A percentile compares a stretch with the other conserved stretches of the same genome.
Evolutionary conservation across 2,888 invertebrate species (phyloP).

Genomic region (Iphiclides podalirius): DNA sequence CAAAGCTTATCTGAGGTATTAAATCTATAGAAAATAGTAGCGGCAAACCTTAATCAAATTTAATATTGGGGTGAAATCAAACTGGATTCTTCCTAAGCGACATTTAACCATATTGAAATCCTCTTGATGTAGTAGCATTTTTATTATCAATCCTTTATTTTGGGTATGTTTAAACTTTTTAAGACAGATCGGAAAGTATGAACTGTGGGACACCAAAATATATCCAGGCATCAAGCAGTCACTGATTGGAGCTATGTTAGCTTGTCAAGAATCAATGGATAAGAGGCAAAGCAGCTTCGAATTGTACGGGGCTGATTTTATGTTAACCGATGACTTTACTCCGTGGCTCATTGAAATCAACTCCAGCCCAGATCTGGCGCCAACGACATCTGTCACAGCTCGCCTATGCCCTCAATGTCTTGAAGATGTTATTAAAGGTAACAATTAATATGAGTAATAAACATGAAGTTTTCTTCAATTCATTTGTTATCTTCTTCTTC

Average conservation of each 20-base stretch:
- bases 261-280: constrained; percentile 93
- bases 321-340: constrained; percentile 91
- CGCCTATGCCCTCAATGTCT: constrained; percentile 92
- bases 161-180: constrained; percentile 41
- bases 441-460: background rate
- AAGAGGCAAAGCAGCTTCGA: constrained; percentile 91
- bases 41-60: too few relatives aligned
- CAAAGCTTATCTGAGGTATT: constrained; percentile 84
- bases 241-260: constrained; percentile 88
- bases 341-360: constrained; percentile 98
- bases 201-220: constrained; percentile 90
- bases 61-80: too few relatives aligned
- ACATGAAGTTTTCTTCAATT: too few relatives aligned
- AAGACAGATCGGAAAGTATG: constrained; percentile 86
- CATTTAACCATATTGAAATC: too few relatives aligned
- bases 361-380: constrained; percentile 94
- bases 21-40: too few relatives aligned
- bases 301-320: constrained; percentile 96
- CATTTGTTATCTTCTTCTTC: too few relatives aligned
- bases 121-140: too few relatives aligned
- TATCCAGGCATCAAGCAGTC: constrained; percentile 93
- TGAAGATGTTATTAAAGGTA: constrained; percentile 95
- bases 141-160: too few relatives aligned
- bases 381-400: constrained; percentile 94
- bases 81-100: too few relatives aligned